Evolutionary conservation across 1,140 invertebrate species (phyloP).

Genomic region (Panagrolaimus sp.): DNA sequence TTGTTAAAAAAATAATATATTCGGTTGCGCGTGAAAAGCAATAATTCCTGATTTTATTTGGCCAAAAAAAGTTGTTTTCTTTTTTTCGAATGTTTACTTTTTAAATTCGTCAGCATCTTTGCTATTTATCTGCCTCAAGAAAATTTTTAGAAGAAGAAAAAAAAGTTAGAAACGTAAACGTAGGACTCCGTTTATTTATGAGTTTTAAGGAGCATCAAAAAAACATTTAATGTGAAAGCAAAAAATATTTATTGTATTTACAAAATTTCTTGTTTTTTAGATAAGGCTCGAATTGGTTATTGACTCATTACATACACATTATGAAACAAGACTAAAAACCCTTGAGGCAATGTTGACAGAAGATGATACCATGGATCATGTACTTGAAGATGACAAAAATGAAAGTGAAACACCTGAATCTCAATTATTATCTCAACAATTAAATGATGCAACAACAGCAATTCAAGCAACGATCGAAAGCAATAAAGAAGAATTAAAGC

Average conservation of each 20-base stretch:
- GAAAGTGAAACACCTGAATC: no score
- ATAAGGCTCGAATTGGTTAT: slow-evolving; percentile 2
- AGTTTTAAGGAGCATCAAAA: background rate
- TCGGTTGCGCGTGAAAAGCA: no score
- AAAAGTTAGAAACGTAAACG: background rate
- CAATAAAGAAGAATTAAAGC: no score
- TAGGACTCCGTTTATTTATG: background rate
- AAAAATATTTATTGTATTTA: background rate
- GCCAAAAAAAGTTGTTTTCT: no score
- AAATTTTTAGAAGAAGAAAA: background rate
- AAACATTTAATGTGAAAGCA: background rate
- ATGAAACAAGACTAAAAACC: slow-evolving; percentile 1
- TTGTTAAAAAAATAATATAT: no score
- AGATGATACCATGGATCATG: background rate
- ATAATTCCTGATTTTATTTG: no score
- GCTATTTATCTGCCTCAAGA: background rate
- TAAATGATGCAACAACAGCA: no score
- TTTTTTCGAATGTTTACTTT: no score
- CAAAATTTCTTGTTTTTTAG: background rate
- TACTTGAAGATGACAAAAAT: no score
- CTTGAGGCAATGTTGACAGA: background rate
- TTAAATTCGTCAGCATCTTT: no score
- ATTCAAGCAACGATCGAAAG: no score
- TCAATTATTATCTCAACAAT: no score
- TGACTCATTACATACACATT: slow-evolving; percentile 11